Percentiles rank a stretch among this genome's conserved stretches.
Conservation (phyloP, 2,113 vertebrate genomes). For the Lophotis ruficrista region DNA sequence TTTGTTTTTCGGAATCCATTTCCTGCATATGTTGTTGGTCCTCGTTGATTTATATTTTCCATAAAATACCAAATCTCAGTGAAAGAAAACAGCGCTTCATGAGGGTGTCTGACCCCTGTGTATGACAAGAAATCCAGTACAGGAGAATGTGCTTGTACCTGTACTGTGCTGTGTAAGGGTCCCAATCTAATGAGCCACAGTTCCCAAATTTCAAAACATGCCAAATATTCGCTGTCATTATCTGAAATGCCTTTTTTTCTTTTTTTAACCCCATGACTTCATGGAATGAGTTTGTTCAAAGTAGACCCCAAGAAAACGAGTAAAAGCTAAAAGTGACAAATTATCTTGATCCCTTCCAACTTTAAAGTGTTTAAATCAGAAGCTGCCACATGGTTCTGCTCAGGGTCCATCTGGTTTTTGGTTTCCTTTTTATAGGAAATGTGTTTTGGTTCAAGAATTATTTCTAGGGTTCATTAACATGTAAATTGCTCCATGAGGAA, state of each 20-base stretch:
- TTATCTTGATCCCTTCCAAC: not conserved
- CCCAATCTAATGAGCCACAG: not conserved
- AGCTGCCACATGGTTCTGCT: not conserved
- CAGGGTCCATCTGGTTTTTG: not conserved
- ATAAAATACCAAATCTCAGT: not conserved
- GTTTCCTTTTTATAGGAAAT: not conserved
- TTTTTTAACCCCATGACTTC: not conserved
- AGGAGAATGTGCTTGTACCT: not conserved
- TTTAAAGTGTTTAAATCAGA: not conserved
- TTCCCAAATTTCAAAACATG: not conserved
- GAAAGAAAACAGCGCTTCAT: not conserved
- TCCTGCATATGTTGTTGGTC: not conserved
- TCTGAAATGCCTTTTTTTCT: not conserved
- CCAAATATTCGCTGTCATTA: not conserved
- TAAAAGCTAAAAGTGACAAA: not conserved
- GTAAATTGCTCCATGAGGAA: slow-evolving; percentile 30
- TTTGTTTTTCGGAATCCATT: not conserved
- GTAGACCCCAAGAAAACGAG: not conserved
- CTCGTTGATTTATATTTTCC: not conserved
- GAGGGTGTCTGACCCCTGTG: not conserved
- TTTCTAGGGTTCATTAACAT: slow-evolving; percentile 44
- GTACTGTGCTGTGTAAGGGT: not conserved
- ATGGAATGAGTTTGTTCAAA: not conserved
- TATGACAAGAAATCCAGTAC: not conserved
- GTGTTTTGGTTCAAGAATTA: slow-evolving; percentile 39